Evolutionary conservation across 2,888 invertebrate species (phyloP), one percentile per base, ranked within the genome.

Genomic region (Nebria salina): DNA sequence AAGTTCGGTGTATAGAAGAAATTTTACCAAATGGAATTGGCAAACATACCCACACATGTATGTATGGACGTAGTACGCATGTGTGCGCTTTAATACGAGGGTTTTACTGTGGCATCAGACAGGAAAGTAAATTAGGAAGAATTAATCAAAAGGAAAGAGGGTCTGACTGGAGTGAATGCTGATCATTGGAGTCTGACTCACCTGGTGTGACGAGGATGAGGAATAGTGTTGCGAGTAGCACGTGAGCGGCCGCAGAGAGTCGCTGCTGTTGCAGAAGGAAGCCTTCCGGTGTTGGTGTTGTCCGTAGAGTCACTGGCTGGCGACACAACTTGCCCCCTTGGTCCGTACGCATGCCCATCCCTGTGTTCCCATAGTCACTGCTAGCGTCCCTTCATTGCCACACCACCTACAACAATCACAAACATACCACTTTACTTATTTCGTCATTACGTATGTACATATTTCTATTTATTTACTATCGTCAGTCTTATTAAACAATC

Each of bases 301-400:
- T 91, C 83, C 84, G 84, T 83, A 84, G 91, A 91, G 87, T 90
- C 88, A 90, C 89, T 89, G 90, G 90, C 90, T 90, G 90, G 90
- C 91, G 91, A 91, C 91, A 91, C 91, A 91, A 90, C 90, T 91
- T 91, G 92, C 92, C 92, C 92, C 92, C 90, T 93, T 93, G 95
- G 94, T 94, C 94, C 93, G 94, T 94, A 93, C 94, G 94, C 94
- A 95, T 93, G 94, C 95, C 95, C 95, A 95, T 95, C 93, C 95
- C 95, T 95, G 94, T 94, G 93, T 93, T 95, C 94, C 95, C 95
- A 95, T 95, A 92, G 91, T 92, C 92, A 90, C 90, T 90, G 92
- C 91, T 92, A 92, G 93, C 93, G 93, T 94, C 93, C 93, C 93
- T 92, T 93, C 93, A 93, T 94, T 92, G 92, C 93, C 91, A 91